Base-by-base conservation (phyloP, 1,140 invertebrate species). In the Eumeta japonica region DNA sequence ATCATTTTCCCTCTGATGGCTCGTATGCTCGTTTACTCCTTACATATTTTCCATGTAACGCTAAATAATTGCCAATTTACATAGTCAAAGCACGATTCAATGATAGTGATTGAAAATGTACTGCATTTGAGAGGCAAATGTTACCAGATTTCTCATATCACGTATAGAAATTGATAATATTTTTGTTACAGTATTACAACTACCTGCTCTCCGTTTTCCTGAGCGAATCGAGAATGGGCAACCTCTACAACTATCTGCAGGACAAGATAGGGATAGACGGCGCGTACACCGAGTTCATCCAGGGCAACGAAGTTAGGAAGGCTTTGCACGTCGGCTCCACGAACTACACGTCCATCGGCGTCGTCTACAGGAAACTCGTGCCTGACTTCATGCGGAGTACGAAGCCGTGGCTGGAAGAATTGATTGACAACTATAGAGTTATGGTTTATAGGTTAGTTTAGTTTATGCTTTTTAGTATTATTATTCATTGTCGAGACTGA, bases 351-450 rank as follows among this genome's bases (percentile, higher is more conserved):
- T 66, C 65, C 2, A 68, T 77, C 29, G 63, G 62, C 3, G 64
- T 67, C 2, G 85, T 89, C 9, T 83, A 88, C 54, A 59, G 71
- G 20, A 78, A 86, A 55, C 60, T 93, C 1, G 76, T 83, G 12
- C 71, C 74, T 2, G 91, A 94, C 66, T 79, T 94, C 10, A 87
- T 91, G 82, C 79, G 86, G 37, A 89, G 87, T 4, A 78, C 87
- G 5, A 85, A 86, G 50, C 78, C 80, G n/a, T 84, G 83, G 80
- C 62, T 93, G 1, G 77, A 81, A 36, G 80, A 83, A 39, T 54
- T 94, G 1, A 28, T 77, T 10, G 67, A 76, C 28, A 60, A 82
- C 42, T 91, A 90, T 50, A 81, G 76, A 57, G 82, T 89, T 20
- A 68, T 77, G 70, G 50, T 66, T 14, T 77, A 74, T 44, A 76